Evolutionary conservation across 2,888 invertebrate species (phyloP), one percentile per base, ranked within the genome.

Genomic region (Lasioglossum calceatum): DNA sequence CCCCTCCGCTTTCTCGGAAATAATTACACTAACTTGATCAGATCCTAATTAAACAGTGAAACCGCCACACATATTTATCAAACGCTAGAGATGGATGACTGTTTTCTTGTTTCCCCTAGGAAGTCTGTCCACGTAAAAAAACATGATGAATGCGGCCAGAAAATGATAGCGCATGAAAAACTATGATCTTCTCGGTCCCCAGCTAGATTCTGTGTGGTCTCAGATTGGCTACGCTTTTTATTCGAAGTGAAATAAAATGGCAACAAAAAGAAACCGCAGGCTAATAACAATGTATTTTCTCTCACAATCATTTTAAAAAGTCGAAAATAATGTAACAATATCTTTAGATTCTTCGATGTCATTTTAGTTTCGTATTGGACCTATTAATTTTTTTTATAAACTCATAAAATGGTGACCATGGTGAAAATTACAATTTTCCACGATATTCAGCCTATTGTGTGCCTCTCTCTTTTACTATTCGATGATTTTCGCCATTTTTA

Each of bases 1-100:
- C 90, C 36, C 72, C 70, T 67, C n/a, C 14, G 77, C 58, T 79
- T 79, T 67, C 82, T 78, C 84, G 67, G 58, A 85, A 88, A 90
- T 90, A 85, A 89, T 88, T 88, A 89, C 80, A 73, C 84, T 75
- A 90, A 84, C 85, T 79, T 79, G 82, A 88, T 86, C 86, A 72
- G 82, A 85, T 87, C 75, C 80, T 85, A 87, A 89, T 85, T 90
- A 81, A 88, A 90, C 77, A 75, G 73, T 78, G 74, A 84, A 77
- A 54, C 79, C 71, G 32, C 77, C 54, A 36, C 77, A 44, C 44
- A 32, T 50, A 58, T 76, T 61, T 67, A 50, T 74, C 77, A 76
- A 76, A 50, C 10, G 54, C 10, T 54, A 10, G 8, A 36, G 4
- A 44, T n/a, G 54, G 5, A 5, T 19, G 39, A 67, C 14, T 19